Base-by-base conservation (phyloP, 1,140 invertebrate species). In the Myzus persicae region DNA sequence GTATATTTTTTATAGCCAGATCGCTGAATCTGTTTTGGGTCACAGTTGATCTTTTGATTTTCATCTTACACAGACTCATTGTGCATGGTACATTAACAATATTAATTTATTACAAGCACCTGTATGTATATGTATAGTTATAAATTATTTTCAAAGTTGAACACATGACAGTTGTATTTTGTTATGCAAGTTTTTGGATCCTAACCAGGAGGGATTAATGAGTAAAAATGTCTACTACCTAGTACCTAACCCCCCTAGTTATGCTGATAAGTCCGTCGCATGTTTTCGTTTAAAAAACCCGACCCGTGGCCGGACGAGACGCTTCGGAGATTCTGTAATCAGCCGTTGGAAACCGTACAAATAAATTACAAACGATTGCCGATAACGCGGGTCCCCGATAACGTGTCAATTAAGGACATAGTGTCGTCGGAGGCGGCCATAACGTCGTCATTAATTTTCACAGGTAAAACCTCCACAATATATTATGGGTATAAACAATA, bases 381-480 rank as follows among this genome's bases (percentile, higher is more conserved):
- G 76, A 51, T 51, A 51, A 24, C 20, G 14, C 81, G 51, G n/a
- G 14, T 36, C 38, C 36, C 81, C 24, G 38, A 42, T 42, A 26
- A 85, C 82, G 82, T 20, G 84, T 85, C 42, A 85, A 85, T 85
- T 85, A 85, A 1, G 11, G 3, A 26, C 26, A 26, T 1, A 14
- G 40, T 44, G 84, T 85, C 38, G 40, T 85, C 11, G 40, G 20
- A 51, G 48, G 9, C 84, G 40, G 24, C 24, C 26, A 31, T 42
- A 44, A 85, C 42, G 84, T 85, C 40, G 26, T 85, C 42, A 85
- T 44, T 85, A 85, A 85, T 44, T 85, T 76, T 76, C 59, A n/a
- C 31, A n/a, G 31, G 59, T n/a, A 18, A 67, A n/a, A 67, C 59
- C 31, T 67, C n/a, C 59, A n/a, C 38, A 38, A 31, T 67, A 67